These are phyloP conservation scores for Cynocephalus volans DNA, from an alignment of 2,113 vertebrate species.

Conservation along the genomic window DNA sequence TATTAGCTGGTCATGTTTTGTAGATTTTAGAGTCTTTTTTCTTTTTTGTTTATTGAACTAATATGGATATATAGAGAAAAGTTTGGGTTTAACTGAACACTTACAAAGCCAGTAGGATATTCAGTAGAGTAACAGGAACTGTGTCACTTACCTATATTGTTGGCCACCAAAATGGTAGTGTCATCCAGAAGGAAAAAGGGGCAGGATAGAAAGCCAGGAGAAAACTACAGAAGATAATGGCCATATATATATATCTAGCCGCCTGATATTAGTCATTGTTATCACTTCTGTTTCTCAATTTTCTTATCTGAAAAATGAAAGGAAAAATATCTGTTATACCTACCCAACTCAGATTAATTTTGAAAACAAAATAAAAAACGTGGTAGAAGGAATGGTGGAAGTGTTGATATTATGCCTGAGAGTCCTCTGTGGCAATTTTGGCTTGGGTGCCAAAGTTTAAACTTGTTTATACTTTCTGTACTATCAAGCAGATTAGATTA, in stretches of 20 bases:
- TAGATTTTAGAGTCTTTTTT: not conserved
- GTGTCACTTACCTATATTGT: not conserved
- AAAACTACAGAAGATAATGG: not conserved
- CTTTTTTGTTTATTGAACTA: not conserved
- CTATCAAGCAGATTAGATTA: not conserved
- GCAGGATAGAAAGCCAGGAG: not conserved
- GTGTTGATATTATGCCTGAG: not conserved
- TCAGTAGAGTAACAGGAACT: not conserved
- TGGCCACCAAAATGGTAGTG: not conserved
- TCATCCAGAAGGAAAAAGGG: not conserved
- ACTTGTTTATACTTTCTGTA: not conserved
- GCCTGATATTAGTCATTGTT: not conserved
- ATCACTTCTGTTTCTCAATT: not conserved
- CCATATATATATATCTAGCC: not conserved
- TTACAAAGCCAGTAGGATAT: not conserved
- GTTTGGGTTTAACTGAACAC: not conserved
- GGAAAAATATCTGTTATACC: not conserved
- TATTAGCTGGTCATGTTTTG: not conserved
- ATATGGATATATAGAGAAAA: not conserved
- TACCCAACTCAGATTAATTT: not conserved
- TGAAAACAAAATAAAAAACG: not conserved
- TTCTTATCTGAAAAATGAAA: not conserved
- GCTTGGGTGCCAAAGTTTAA: not conserved
- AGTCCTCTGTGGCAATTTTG: not conserved
- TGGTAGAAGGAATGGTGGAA: not conserved